These are phyloP conservation scores for Ptilodon capucinus DNA, from an alignment of 2,888 invertebrate species.

Conservation along the genomic window DNA sequence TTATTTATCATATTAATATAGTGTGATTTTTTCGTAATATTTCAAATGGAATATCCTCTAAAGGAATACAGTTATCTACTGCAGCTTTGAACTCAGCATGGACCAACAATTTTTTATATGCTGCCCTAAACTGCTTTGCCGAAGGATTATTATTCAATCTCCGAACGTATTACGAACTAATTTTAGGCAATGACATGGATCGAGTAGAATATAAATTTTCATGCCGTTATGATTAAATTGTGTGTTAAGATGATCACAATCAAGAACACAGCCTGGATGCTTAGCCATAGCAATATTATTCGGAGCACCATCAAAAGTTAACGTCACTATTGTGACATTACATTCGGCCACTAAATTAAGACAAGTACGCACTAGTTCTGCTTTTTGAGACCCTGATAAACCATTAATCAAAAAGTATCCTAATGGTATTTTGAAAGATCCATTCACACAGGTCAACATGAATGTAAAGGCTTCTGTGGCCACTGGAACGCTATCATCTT, in stretches of 20 bases:
- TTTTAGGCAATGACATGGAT: conserved; percentile 8
- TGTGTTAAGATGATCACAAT: neutral
- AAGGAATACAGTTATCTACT: neutral
- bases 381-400: neutral
- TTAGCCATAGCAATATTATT: conserved; percentile 5
- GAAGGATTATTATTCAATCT: conserved; percentile 3
- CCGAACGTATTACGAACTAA: neutral
- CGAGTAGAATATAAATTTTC: neutral
- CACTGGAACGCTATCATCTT: conserved; percentile 4
- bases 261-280: conserved; percentile 1
- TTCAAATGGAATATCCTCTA: neutral
- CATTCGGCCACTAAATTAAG: neutral
- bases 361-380: conserved; percentile 1
- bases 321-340: neutral
- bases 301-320: conserved; percentile 7
- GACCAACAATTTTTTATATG: conserved; percentile 3
- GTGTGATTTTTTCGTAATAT: neutral
- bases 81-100: neutral
- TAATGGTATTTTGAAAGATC: conserved; percentile 9
- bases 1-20: conserved; percentile 1
- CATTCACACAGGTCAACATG: conserved; percentile 8
- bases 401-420: conserved; percentile 8
- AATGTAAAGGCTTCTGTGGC: conserved; percentile 9
- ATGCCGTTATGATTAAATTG: neutral
- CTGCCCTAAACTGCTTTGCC: conserved; percentile 1